Base-by-base conservation (phyloP, 2,797 vertebrate species). In the Pangasius sanitwongsei region DNA sequence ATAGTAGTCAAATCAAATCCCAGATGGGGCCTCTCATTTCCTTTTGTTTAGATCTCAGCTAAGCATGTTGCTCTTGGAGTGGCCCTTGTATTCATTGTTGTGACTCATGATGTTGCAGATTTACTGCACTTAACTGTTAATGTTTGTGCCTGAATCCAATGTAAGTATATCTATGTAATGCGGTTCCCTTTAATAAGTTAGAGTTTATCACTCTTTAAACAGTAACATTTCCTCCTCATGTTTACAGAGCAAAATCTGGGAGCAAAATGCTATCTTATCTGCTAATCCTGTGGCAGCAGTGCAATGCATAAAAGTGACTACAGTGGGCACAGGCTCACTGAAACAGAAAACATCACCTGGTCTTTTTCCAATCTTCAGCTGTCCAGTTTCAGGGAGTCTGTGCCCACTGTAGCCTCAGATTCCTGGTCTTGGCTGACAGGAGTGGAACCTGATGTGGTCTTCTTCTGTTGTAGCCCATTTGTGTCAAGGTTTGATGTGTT, bases 21-120 rank as follows among this genome's bases (percentile, higher is more conserved):
- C 89, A 92, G 55, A 88, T 80, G 91, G 88, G 82, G 87, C 34
- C 70, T 83, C 81, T 86, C 86, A 86, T 89, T 92, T 92, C 89
- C 89, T 90, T 88, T 83, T 82, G 87, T 89, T 91, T 88, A 90
- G 87, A 85, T 75, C 87, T 75, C 75, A 82, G 61, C 69, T 87
- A 84, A 91, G 88, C 65, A 61, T 83, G 84, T 88, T 82, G 81
- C 81, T 88, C 69, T 87, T 90, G 50, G 78, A 88, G 86, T 83
- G 48, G 31, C 77, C 86, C 85, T 91, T 89, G 59, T 87, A 85
- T 91, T 89, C 53, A 89, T 85, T 92, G 89, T 91, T 91, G 34
- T 85, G 57, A 59, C 31, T 74, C 69, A 57, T 86, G 67, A 87
- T 28, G 41, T 41, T 23, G n/a, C 48, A 90, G 70, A 89, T 90